Conservation (phyloP, 1,140 invertebrate species). For the Rhynchophorus ferrugineus region DNA sequence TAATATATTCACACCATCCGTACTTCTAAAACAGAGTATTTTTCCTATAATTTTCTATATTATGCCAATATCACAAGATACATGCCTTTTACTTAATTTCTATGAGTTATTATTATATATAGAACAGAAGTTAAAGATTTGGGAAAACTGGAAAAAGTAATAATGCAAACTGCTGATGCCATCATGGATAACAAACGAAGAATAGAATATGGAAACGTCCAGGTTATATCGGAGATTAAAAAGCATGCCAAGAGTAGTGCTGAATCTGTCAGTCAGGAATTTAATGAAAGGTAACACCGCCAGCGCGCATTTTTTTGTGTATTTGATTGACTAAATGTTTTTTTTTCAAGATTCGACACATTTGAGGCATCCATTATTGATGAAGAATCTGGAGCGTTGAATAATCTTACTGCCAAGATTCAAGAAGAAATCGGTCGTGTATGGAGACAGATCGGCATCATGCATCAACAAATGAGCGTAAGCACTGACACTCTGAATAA, state of each 20-base stretch:
- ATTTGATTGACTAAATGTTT: neutral
- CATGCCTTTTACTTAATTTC: neutral
- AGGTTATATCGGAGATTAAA: constrained; percentile 73
- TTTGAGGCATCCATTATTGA: constrained; percentile 62
- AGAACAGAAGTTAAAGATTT: constrained; percentile 48
- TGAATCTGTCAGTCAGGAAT: constrained; percentile 57
- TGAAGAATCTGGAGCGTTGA: constrained; percentile 64
- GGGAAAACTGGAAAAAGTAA: constrained; percentile 68
- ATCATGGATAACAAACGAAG: constrained; percentile 76
- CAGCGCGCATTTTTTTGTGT: neutral
- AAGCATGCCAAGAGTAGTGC: constrained; percentile 61
- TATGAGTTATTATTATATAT: neutral
- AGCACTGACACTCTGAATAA: constrained; percentile 65
- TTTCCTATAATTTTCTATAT: too few relatives aligned
- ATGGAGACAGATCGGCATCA: constrained; percentile 80
- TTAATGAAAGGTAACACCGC: constrained; percentile 49
- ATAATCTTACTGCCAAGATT: constrained; percentile 69
- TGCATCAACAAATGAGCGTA: constrained; percentile 75
- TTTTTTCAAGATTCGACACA: constrained; percentile 52
- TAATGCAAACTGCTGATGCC: constrained; percentile 76
- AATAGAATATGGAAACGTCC: constrained; percentile 76
- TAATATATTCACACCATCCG: too few relatives aligned
- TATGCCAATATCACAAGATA: too few relatives aligned
- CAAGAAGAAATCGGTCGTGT: constrained; percentile 78
- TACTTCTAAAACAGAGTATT: too few relatives aligned